Base-by-base conservation (phyloP, 2,888 invertebrate genomes). In the Mimachlamys varia region DNA sequence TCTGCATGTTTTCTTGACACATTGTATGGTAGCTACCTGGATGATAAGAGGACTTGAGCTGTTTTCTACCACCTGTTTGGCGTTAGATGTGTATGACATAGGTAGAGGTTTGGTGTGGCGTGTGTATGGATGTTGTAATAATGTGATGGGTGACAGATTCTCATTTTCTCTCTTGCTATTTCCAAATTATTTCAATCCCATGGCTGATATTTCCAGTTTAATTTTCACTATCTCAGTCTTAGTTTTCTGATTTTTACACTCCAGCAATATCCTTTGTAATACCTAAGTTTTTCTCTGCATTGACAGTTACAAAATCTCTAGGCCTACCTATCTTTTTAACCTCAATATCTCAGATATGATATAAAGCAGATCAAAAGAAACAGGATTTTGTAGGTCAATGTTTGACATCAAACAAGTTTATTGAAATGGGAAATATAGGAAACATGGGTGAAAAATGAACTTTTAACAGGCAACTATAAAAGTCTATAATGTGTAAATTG, bases 71-170 rank as follows among this genome's bases (percentile, higher is more conserved):
- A 58, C 58, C n/a, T 58, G 58, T 58, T n/a, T 58, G 58, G 58
- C 58, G n/a, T 58, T 58, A 33, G 12, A 76, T 76, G 76, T 76
- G 76, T 76, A 76, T 76, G 76, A 33, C 12, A 76, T 76, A 76
- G 33, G 76, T 76, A 76, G 76, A 76, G 76, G 76, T 76, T 76
- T 76, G 76, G 76, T 76, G 76, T 76, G 76, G 22, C 10, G 76
- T 76, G 76, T 76, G 76, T 76, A 76, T 76, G 76, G 27, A 76
- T 76, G 76, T 76, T 76, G 76, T 76, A 76, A 27, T 33, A 76
- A 76, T 76, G 76, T 76, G 27, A 76, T 33, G 76, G 33, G 33
- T 76, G 76, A 76, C 76, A 76, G 10, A 76, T 76, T 76, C 33
- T 76, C 76, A 76, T 76, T 76, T 76, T 76, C 62, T 62, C 53